phyloP scores from a whole-genome alignment of 1,140 invertebrate genomes.

The Pseudomyrmex gracilis region DNA sequence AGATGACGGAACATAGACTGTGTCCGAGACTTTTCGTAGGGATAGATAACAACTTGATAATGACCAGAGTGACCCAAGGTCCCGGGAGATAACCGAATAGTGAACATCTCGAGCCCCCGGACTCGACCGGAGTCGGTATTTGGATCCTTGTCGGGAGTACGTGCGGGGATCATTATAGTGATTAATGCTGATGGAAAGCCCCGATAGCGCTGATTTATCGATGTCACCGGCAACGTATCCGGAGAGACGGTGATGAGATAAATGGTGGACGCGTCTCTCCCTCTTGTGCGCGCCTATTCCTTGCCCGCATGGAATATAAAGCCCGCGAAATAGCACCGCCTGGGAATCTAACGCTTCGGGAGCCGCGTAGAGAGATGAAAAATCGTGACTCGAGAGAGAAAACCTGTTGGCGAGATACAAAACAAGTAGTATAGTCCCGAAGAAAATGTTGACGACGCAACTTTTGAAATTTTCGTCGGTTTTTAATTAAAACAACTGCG shows the following conservation, averaged over 20 bases:
- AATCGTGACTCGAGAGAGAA: constrained; percentile 2
- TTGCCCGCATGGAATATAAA: constrained; percentile 49
- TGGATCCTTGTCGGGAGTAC: constrained; percentile 75
- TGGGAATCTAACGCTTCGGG: constrained; percentile 41
- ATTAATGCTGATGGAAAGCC: constrained; percentile 84
- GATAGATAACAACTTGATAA: constrained; percentile 80
- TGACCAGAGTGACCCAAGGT: constrained; percentile 75
- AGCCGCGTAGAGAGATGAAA: constrained; percentile 14
- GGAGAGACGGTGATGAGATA: constrained; percentile 81
- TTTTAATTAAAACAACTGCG: background rate
- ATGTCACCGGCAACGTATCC: constrained; percentile 82
- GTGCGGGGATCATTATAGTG: constrained; percentile 83
- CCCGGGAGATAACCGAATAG: constrained; percentile 77
- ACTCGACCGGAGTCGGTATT: constrained; percentile 72
- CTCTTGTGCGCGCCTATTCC: constrained; percentile 61
- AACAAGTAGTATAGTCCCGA: background rate
- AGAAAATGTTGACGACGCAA: background rate
- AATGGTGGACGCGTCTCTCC: constrained; percentile 73
- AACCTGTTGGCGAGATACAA: background rate
- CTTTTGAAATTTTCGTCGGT: background rate
- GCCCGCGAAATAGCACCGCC: constrained; percentile 62
- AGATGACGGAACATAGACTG: constrained; percentile 36
- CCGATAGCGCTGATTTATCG: constrained; percentile 85
- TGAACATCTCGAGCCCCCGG: constrained; percentile 71
- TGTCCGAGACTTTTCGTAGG: constrained; percentile 74